Base-by-base conservation (phyloP, 2,113 vertebrate genomes). In the Egretta garzetta region DNA sequence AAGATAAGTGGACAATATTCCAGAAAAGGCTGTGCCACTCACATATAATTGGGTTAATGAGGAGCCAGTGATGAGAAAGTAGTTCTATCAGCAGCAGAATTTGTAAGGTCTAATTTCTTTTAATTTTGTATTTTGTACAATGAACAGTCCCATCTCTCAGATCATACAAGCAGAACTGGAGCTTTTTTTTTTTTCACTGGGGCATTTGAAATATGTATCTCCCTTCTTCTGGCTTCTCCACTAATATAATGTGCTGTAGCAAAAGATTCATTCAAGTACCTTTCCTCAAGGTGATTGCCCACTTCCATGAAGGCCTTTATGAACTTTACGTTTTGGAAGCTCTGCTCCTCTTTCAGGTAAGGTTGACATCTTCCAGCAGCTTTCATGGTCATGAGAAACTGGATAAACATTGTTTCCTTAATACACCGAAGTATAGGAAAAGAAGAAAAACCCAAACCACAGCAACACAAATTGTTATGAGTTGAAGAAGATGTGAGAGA, bases 161-260 rank as follows among this genome's bases (percentile, higher is more conserved):
- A 6, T 85, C 0, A 0, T 32, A 67, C 5, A 50, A 67, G 39
- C 4, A 45, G 82, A 82, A 59, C n/a, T 28, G n/a, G 47, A 47
- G 11, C 14, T 56, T 76, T 88, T 68, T 76, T 49, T 80, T 91
- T 76, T 49, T 80, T 91, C 16, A 6, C 8, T 24, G n/a, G 3
- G 11, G 2, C 13, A 39, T n/a, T 55, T 67, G 53, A 71, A 92
- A 59, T 10, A 43, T 43, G 14, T 43, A 45, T 10, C 12, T 76
- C 49, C 23, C 3, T 66, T 73, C 32, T 72, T 80, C n/a, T 76
- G 33, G 18, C 14, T 88, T 88, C 77, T 68, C 30, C 24, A 55
- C 20, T 35, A 32, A 3, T 23, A 6, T 4, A 37, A 49, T 53
- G 8, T 88, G 37, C 19, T 84, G 26, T 43, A n/a, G 28, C 12